Conservation (phyloP, 2,113 vertebrate genomes). For the Orycteropus afer region DNA sequence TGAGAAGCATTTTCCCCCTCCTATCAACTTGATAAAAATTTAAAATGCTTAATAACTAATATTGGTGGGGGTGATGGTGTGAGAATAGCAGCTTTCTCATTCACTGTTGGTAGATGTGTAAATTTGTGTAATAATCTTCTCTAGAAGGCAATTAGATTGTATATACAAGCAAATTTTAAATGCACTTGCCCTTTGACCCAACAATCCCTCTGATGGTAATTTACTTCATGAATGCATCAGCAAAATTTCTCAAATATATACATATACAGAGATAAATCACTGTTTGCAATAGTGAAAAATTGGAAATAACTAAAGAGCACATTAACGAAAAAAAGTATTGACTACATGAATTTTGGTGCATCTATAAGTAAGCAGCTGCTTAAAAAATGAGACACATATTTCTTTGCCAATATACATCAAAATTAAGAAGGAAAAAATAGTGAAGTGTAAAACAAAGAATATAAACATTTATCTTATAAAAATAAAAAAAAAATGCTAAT, state of each 20-base stretch:
- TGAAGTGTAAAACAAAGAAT: background rate
- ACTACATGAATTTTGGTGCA: background rate
- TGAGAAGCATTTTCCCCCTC: background rate
- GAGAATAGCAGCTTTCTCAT: background rate
- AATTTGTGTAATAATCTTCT: background rate
- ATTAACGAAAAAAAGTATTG: background rate
- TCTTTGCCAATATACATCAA: background rate
- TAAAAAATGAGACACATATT: background rate
- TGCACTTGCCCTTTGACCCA: background rate
- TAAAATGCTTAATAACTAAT: background rate
- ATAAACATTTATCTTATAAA: background rate
- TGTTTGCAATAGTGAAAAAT: background rate
- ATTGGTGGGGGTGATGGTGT: background rate
- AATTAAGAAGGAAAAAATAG: background rate
- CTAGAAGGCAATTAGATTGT: background rate
- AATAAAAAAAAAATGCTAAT: background rate
- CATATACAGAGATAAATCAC: background rate
- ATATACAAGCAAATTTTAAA: background rate
- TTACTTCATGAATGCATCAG: background rate
- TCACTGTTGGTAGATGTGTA: background rate
- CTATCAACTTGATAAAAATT: background rate
- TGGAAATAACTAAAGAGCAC: background rate
- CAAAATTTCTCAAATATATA: background rate
- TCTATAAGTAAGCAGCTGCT: background rate
- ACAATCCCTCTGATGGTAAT: background rate